A percentile compares a stretch with the other conserved stretches of the same genome.
Evolutionary conservation across 2,888 invertebrate genomes (phyloP).

Genomic region (Agonopterix subpropinquella): DNA sequence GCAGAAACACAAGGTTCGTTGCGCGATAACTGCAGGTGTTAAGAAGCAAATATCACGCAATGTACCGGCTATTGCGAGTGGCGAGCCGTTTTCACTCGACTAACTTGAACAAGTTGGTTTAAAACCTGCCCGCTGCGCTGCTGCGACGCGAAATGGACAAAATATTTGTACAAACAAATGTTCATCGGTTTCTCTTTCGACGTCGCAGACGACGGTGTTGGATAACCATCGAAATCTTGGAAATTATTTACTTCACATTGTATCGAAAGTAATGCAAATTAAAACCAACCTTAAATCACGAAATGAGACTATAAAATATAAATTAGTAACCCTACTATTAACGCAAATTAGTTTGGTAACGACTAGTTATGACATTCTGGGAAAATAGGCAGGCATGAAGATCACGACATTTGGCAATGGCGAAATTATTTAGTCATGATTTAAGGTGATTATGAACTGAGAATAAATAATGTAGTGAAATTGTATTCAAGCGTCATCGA

Average conservation of each 20-base stretch:
- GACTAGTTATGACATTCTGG: constrained; percentile 1
- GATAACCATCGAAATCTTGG: constrained; percentile 3
- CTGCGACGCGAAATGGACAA: constrained; percentile 45
- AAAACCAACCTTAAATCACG: background rate
- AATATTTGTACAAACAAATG: constrained; percentile 59
- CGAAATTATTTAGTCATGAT: too few species aligned
- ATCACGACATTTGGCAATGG: too few species aligned
- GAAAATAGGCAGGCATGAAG: background rate
- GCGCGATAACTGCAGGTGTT: constrained; percentile 51
- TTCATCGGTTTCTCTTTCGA: constrained; percentile 53
- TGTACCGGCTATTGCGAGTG: constrained; percentile 14
- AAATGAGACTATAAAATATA: background rate
- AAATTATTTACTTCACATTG: background rate
- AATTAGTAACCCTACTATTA: constrained; percentile 1
- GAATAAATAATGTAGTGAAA: too few species aligned
- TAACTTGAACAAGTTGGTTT: constrained; percentile 42
- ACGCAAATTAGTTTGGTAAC: constrained; percentile 7
- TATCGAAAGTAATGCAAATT: background rate
- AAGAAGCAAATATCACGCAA: constrained; percentile 54
- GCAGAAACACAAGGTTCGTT: constrained; percentile 44
- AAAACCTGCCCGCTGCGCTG: constrained; percentile 46
- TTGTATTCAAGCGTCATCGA: background rate
- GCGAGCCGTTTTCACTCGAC: constrained; percentile 47
- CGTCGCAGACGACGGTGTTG: constrained; percentile 8
- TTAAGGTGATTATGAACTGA: too few species aligned